Percentiles rank a stretch among this genome's conserved stretches.
These are phyloP conservation scores for Pogonus chalceus DNA, from an alignment of 1,140 invertebrate species.

Conservation along the genomic window DNA sequence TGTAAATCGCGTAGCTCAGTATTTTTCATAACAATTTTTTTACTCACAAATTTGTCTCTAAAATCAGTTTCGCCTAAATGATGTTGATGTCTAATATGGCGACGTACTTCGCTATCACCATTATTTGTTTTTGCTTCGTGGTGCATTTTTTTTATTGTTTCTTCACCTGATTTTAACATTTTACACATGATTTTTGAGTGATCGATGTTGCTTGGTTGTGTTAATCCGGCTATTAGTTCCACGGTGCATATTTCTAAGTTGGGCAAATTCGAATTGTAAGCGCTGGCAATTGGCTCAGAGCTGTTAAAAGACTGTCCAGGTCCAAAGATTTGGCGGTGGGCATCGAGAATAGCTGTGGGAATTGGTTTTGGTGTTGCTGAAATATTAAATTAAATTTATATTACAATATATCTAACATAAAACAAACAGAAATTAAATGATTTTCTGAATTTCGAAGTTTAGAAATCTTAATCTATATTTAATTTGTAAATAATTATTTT, in stretches of 20 bases:
- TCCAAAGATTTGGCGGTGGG: not conserved
- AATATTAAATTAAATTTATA: not conserved
- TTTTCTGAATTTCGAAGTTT: no score
- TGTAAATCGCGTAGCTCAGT: not conserved
- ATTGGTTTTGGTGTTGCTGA: slow-evolving; percentile 3
- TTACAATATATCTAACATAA: not conserved
- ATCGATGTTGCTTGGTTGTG: not conserved
- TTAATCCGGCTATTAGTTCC: not conserved
- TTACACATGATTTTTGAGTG: not conserved
- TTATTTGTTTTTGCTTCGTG: not conserved
- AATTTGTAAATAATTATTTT: not conserved
- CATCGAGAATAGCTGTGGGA: not conserved
- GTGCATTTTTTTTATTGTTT: not conserved
- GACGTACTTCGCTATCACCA: not conserved
- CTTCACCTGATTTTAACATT: not conserved
- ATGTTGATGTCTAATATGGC: slow-evolving; percentile 3
- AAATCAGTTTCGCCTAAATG: not conserved
- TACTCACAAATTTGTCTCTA: not conserved
- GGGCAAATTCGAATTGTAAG: not conserved
- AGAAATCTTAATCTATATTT: no score
- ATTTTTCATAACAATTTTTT: not conserved
- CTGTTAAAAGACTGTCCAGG: not conserved
- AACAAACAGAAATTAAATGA: not conserved
- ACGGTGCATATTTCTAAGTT: not conserved
- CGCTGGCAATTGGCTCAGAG: not conserved